These are phyloP conservation scores for Cerceris ruficornis DNA, from an alignment of 2,888 invertebrate species.

Conservation along the genomic window DNA sequence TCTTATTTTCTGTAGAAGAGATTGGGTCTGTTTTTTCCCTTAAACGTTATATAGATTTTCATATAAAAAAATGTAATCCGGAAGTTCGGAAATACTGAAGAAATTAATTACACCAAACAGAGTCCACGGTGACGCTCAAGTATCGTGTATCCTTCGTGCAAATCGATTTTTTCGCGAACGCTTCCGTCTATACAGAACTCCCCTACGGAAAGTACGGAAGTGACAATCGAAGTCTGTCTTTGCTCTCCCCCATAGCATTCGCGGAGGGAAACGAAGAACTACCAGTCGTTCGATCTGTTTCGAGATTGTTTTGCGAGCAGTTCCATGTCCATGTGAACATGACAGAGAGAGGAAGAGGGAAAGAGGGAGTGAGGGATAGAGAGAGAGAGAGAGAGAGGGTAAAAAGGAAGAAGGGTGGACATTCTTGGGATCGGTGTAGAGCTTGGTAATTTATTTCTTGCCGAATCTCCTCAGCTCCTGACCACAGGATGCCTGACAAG, in stretches of 20 bases:
- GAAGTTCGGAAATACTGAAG: too few relatives aligned
- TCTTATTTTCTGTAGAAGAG: too few relatives aligned
- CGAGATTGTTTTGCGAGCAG: conserved; percentile 64
- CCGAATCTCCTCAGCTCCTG: conserved; percentile 68
- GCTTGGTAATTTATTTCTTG: conserved; percentile 80
- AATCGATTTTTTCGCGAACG: conserved; percentile 22
- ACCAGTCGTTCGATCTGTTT: conserved; percentile 54
- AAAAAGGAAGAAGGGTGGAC: conserved; percentile 63
- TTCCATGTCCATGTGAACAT: conserved; percentile 16
- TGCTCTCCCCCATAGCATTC: conserved; percentile 26
- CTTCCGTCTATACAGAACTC: neutral
- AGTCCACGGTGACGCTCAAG: neutral
- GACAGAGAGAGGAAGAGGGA: neutral
- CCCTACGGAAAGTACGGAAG: conserved; percentile 40
- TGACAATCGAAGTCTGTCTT: conserved; percentile 49
- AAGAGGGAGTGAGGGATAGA: conserved; percentile 52
- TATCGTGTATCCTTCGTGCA: neutral
- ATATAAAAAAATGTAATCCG: too few relatives aligned
- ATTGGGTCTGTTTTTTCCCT: neutral
- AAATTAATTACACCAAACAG: too few relatives aligned
- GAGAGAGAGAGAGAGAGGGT: conserved; percentile 9
- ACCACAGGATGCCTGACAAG: conserved; percentile 69
- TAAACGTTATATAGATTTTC: neutral
- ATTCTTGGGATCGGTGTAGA: conserved; percentile 69
- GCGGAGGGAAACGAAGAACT: conserved; percentile 54